phyloP scores from a whole-genome alignment of 2,113 vertebrate species.

The Ictidomys tridecemlineatus region DNA sequence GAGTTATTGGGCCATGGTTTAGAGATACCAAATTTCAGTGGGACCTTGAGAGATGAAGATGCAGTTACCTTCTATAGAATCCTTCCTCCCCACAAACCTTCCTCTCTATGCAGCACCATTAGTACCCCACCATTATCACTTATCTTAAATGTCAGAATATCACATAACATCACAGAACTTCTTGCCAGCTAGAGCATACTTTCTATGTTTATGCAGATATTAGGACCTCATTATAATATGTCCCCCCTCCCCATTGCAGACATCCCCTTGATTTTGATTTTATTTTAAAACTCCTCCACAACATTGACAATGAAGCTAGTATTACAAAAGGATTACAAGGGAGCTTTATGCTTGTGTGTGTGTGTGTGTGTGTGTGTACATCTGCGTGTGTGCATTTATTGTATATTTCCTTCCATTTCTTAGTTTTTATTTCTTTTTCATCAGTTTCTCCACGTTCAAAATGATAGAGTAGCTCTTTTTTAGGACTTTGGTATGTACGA shows the following conservation, averaged over 20 bases:
- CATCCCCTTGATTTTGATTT: not conserved
- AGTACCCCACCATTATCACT: not conserved
- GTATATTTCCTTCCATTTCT: not conserved
- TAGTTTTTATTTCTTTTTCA: not conserved
- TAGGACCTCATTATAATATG: not conserved
- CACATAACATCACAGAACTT: not conserved
- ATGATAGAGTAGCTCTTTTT: not conserved
- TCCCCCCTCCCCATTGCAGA: not conserved
- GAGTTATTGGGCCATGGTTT: not conserved
- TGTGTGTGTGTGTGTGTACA: fast-evolving
- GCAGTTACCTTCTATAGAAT: not conserved
- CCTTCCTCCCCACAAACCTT: fast-evolving
- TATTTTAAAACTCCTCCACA: not conserved
- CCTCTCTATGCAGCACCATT: not conserved
- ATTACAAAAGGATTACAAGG: not conserved
- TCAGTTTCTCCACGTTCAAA: not conserved
- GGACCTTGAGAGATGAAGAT: not conserved
- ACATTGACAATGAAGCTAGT: not conserved
- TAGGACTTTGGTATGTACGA: not conserved
- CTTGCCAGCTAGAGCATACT: not conserved
- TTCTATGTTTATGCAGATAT: not conserved
- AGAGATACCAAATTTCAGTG: not conserved
- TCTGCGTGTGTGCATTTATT: not conserved
- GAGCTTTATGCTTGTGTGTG: fast-evolving
- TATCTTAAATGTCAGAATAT: not conserved